phyloP scores from a whole-genome alignment of 1,140 invertebrate species.

The Brachionus koreanus region DNA sequence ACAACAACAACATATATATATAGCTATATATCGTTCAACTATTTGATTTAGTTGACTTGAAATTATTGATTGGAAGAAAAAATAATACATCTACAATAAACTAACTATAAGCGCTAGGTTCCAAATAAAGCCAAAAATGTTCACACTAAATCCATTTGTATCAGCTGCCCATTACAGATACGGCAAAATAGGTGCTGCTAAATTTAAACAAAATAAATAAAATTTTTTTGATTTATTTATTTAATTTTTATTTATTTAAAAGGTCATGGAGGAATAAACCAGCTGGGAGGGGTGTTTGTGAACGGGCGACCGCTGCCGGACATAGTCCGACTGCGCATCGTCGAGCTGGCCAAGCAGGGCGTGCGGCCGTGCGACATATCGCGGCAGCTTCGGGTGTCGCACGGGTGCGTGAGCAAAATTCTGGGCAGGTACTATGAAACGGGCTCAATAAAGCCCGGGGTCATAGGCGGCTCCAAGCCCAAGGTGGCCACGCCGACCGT shows the following conservation, averaged over 20 bases:
- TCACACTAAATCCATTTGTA: slow-evolving; percentile 39
- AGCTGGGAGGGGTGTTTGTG: slow-evolving; percentile 58
- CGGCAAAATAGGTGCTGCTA: slow-evolving; percentile 18
- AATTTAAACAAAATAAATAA: neutral
- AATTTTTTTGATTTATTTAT: neutral
- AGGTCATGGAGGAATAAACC: slow-evolving; percentile 57
- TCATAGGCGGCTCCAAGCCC: slow-evolving; percentile 97
- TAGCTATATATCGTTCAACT: neutral
- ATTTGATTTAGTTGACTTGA: slow-evolving; percentile 8
- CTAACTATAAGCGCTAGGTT: neutral
- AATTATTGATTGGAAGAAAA: slow-evolving; percentile 39
- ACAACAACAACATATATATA: neutral
- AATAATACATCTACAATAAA: slow-evolving; percentile 1
- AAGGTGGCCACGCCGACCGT: slow-evolving; percentile 98
- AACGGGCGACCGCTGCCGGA: slow-evolving; percentile 58
- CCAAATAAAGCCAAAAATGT: neutral
- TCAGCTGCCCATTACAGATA: slow-evolving; percentile 43
- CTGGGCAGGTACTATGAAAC: slow-evolving; percentile 83
- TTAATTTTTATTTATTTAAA: neutral
- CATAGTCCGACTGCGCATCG: slow-evolving; percentile 56
- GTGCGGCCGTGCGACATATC: slow-evolving; percentile 63
- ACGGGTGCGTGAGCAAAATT: slow-evolving; percentile 64
- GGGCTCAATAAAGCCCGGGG: slow-evolving; percentile 95
- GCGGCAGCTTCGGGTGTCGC: slow-evolving; percentile 62
- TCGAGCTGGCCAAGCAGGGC: slow-evolving; percentile 57